These are phyloP conservation scores for Zapornia atra DNA, from an alignment of 2,113 vertebrate genomes.

Conservation along the genomic window DNA sequence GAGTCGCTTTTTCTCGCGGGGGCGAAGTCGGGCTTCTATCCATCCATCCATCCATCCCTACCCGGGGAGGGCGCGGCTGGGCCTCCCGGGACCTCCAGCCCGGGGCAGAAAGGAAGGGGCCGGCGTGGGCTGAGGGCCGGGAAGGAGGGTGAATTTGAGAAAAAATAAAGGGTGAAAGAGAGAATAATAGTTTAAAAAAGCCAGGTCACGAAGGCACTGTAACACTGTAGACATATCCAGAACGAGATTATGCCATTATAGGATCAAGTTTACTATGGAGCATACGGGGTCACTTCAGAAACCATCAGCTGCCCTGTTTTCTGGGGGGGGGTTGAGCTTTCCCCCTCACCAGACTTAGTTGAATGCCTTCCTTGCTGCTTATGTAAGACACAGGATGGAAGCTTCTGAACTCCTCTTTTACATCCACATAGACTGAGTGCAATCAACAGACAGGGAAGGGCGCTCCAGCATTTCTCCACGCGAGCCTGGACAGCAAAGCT, in stretches of 20 bases:
- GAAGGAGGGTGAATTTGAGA: background rate
- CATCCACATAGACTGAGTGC: accelerated
- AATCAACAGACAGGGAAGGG: background rate
- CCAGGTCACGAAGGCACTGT: accelerated
- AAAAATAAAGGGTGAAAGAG: background rate
- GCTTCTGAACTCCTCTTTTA: background rate
- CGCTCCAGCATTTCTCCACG: background rate
- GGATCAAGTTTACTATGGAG: background rate
- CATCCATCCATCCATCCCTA: accelerated
- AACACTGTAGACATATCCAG: background rate
- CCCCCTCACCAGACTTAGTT: background rate
- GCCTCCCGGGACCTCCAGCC: background rate
- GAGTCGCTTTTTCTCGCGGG: no score
- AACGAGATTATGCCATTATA: background rate
- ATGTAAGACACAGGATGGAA: no score
- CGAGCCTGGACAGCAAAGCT: background rate
- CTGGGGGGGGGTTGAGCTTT: background rate
- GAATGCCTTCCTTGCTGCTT: background rate
- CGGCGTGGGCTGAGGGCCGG: accelerated
- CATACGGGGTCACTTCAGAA: background rate
- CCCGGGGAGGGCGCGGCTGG: background rate
- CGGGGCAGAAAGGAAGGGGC: no score
- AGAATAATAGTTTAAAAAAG: no score
- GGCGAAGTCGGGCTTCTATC: no score
- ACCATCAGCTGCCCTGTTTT: background rate